These are phyloP conservation scores for Drosophila pseudotalamancana DNA, from an alignment of 2,888 invertebrate genomes.

Conservation along the genomic window DNA sequence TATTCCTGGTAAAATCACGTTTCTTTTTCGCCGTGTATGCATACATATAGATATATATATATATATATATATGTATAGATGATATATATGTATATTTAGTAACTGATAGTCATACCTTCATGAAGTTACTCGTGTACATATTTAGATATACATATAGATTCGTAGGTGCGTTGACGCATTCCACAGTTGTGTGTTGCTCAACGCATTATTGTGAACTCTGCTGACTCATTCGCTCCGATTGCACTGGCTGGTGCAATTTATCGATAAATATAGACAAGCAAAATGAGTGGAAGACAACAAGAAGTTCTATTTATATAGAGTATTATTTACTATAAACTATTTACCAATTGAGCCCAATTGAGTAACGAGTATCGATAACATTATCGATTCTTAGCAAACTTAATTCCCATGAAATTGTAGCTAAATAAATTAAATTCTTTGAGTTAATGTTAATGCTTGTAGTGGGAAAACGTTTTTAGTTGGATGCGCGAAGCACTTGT, in stretches of 20 bases:
- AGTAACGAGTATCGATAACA: no score
- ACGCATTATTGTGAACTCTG: slow-evolving; percentile 3
- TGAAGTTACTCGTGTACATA: slow-evolving; percentile 3
- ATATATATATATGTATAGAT: slow-evolving; percentile 6
- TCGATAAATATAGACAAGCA: slow-evolving; percentile 23
- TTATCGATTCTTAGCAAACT: no score
- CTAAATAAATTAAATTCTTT: no score
- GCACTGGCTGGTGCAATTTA: slow-evolving; percentile 42
- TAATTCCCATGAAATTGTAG: no score
- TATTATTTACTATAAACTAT: no score
- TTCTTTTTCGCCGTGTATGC: slow-evolving; percentile 25
- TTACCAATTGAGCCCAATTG: no score
- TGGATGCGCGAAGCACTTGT: neutral
- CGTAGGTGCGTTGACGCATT: slow-evolving; percentile 39
- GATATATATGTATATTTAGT: slow-evolving; percentile 11
- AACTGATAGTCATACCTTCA: slow-evolving; percentile 24
- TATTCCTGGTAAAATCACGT: neutral
- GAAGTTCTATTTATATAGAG: no score
- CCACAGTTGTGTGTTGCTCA: slow-evolving; percentile 16
- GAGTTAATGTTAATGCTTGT: no score
- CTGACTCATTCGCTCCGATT: slow-evolving; percentile 25
- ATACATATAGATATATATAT: neutral
- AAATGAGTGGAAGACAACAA: neutral
- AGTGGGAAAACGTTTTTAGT: no score
- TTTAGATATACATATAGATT: slow-evolving; percentile 1